phyloP scores from a whole-genome alignment of 2,113 vertebrate genomes.

The Procavia capensis region DNA sequence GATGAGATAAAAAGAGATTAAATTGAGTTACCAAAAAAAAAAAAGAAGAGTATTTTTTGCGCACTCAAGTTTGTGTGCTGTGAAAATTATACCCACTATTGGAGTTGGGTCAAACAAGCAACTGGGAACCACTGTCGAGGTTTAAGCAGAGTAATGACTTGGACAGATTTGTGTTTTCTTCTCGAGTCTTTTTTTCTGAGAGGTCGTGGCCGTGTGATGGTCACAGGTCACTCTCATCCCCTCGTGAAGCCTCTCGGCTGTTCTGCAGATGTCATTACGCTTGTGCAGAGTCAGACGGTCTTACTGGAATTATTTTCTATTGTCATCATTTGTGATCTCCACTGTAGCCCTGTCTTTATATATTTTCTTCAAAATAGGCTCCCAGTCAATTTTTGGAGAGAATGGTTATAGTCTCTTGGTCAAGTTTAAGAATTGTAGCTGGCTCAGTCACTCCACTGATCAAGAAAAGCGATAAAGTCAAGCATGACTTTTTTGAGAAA shows the following conservation, averaged over 20 bases:
- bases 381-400: conserved; percentile 64
- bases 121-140: background rate
- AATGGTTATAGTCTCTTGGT: conserved; percentile 43
- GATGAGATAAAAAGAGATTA: background rate
- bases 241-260: conserved; percentile 74
- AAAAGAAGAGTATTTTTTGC: background rate
- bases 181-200: conserved; percentile 30
- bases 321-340: conserved; percentile 84
- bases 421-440: background rate
- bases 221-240: conserved; percentile 57
- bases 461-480: background rate
- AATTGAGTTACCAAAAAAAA: background rate
- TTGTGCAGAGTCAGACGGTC: conserved; percentile 83
- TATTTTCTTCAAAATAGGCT: conserved; percentile 77
- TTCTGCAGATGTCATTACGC: conserved; percentile 82
- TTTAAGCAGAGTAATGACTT: background rate
- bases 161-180: conserved; percentile 13
- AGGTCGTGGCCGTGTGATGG: background rate
- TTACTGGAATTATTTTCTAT: conserved; percentile 78
- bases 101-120: background rate
- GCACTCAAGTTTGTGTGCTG: background rate
- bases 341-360: conserved; percentile 72
- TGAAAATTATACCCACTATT: background rate
- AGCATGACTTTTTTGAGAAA: conserved; percentile 40
- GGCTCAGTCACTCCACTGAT: background rate